Percentiles rank a stretch among this genome's conserved stretches.
Conservation (phyloP, 2,797 vertebrate genomes). For the Liasis olivaceus region DNA sequence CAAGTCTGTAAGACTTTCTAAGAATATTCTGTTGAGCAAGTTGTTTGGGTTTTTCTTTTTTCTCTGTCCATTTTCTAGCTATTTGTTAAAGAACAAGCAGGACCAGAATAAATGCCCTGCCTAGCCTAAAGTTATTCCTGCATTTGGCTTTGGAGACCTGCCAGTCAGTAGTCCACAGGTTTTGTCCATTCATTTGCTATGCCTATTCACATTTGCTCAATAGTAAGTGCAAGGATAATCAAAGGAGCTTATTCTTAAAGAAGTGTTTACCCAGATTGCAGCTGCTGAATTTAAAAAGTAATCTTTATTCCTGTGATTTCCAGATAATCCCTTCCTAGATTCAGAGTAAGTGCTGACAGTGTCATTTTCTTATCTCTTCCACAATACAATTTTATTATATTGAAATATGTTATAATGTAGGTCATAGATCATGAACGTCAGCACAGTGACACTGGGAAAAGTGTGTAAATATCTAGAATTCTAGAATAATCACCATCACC, state of each 20-base stretch:
- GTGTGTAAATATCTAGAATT: neutral
- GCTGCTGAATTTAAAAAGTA: neutral
- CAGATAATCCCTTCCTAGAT: neutral
- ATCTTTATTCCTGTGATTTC: neutral
- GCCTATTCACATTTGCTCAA: neutral
- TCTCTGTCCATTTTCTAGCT: neutral
- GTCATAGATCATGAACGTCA: neutral
- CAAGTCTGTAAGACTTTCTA: neutral
- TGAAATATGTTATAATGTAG: neutral
- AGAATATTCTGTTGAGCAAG: neutral
- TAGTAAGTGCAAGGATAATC: neutral
- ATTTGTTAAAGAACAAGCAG: neutral
- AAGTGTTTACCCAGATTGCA: neutral
- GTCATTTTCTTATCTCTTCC: neutral
- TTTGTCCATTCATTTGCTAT: neutral
- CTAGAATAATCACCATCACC: neutral
- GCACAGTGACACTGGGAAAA: neutral
- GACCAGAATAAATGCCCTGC: neutral
- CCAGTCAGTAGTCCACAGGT: neutral
- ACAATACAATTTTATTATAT: neutral
- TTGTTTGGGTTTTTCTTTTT: neutral
- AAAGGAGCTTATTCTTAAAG: neutral
- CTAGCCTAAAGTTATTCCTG: neutral
- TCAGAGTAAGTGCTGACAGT: neutral
- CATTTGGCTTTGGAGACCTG: neutral